Conservation (phyloP, 2,888 invertebrate species). For the Dryocosmus kuriphilus region DNA sequence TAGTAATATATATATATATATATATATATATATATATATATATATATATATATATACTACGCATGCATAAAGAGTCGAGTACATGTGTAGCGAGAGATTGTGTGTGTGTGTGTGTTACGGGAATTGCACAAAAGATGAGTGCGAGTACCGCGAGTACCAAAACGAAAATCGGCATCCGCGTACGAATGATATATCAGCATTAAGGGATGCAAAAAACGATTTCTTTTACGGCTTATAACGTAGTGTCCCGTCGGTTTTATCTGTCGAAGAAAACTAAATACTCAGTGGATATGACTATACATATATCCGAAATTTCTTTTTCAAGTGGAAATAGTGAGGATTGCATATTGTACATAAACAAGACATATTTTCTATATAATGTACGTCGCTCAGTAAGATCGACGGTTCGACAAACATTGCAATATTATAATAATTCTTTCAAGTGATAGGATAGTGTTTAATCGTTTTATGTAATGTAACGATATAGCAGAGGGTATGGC, state of each 20-base stretch:
- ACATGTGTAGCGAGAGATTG: no score
- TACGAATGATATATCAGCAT: slow-evolving; percentile 40
- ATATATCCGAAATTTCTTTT: slow-evolving; percentile 71
- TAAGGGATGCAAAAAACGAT: slow-evolving; percentile 45
- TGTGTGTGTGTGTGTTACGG: slow-evolving; percentile 53
- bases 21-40: slow-evolving; percentile 47
- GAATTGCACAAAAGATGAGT: slow-evolving; percentile 35
- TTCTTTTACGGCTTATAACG: slow-evolving; percentile 62
- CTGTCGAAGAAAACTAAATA: slow-evolving; percentile 63
- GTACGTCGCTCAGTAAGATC: slow-evolving; percentile 73
- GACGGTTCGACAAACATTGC: slow-evolving; percentile 76
- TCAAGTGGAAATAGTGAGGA: slow-evolving; percentile 74
- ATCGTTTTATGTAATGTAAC: slow-evolving; percentile 78
- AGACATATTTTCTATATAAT: slow-evolving; percentile 78
- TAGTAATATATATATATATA: slow-evolving; percentile 53
- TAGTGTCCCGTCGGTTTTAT: slow-evolving; percentile 62
- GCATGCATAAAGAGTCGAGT: slow-evolving; percentile 42
- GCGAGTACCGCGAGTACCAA: slow-evolving; percentile 25
- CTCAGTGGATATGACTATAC: slow-evolving; percentile 73
- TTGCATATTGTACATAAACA: slow-evolving; percentile 78
- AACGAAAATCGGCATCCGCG: slow-evolving; percentile 35
- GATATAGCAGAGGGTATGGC: slow-evolving; percentile 76
- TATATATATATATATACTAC: slow-evolving; percentile 55
- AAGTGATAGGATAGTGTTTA: slow-evolving; percentile 77
- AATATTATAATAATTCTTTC: slow-evolving; percentile 78